A percentile compares a stretch with the other conserved stretches of the same genome.
phyloP scores from a whole-genome alignment of 2,113 vertebrate genomes.

The Caretta caretta region DNA sequence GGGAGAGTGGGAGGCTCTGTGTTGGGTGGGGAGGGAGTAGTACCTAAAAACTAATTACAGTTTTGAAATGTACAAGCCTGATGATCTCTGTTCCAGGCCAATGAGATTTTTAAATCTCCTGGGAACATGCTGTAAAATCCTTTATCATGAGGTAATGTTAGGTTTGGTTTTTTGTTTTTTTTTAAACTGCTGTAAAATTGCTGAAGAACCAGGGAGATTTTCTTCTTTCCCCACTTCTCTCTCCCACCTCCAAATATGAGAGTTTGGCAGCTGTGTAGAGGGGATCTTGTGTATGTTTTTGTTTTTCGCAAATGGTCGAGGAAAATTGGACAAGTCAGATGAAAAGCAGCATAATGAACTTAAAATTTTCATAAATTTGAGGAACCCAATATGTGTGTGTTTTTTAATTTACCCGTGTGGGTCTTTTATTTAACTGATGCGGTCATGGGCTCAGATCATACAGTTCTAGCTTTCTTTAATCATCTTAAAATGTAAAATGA shows the following conservation, averaged over 20 bases:
- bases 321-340: background rate
- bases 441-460: conserved; percentile 31
- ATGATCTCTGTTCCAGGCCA: background rate
- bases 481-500: background rate
- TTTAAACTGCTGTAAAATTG: background rate
- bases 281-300: background rate
- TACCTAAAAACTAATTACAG: background rate
- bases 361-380: background rate
- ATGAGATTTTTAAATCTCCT: background rate
- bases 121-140: background rate
- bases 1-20: background rate
- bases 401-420: too few relatives aligned
- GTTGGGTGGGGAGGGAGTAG: too few relatives aligned
- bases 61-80: too few relatives aligned
- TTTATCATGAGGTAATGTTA: background rate
- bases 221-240: background rate
- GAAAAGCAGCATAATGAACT: background rate
- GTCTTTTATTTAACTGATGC: background rate
- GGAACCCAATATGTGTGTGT: background rate
- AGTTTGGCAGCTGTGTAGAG: background rate
- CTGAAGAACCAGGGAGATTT: background rate
- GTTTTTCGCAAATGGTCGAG: background rate
- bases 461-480: conserved; percentile 6
- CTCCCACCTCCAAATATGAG: background rate
- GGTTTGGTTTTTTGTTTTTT: background rate